Evolutionary conservation across 2,888 invertebrate species (phyloP).

Genomic region (Tiliacea aurago): DNA sequence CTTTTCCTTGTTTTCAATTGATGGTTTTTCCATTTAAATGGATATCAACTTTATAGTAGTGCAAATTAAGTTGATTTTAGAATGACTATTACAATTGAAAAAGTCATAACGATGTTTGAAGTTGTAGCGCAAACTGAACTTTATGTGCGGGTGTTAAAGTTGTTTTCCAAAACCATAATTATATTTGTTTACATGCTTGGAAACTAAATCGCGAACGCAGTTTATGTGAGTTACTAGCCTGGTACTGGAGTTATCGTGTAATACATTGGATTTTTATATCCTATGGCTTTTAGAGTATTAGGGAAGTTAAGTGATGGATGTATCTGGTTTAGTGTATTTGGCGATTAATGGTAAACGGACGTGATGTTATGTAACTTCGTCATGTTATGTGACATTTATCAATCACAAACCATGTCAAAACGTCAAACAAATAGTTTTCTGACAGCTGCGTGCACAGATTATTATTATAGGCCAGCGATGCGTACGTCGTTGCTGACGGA

Average conservation of each 20-base stretch:
- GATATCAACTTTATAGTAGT: neutral
- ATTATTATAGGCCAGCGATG: no score
- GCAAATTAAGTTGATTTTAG: neutral
- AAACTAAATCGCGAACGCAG: neutral
- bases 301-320: no score
- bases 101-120: neutral
- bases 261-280: neutral
- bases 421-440: no score
- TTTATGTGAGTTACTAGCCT: slow-evolving; percentile 19
- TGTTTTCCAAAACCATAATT: neutral
- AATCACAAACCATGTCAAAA: no score
- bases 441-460: no score
- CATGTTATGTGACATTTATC: no score
- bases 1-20: neutral
- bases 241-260: neutral
- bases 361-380: neutral
- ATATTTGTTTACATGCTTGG: neutral
- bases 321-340: neutral
- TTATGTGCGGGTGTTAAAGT: neutral
- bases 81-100: neutral
- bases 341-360: neutral
- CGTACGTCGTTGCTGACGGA: no score
- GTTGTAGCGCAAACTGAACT: neutral
- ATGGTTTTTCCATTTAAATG: neutral
- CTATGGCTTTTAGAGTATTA: no score